Percentiles rank a stretch among this genome's conserved stretches.
Evolutionary conservation across 2,888 invertebrate species (phyloP).

Genomic region (Silvanus unidentatus): DNA sequence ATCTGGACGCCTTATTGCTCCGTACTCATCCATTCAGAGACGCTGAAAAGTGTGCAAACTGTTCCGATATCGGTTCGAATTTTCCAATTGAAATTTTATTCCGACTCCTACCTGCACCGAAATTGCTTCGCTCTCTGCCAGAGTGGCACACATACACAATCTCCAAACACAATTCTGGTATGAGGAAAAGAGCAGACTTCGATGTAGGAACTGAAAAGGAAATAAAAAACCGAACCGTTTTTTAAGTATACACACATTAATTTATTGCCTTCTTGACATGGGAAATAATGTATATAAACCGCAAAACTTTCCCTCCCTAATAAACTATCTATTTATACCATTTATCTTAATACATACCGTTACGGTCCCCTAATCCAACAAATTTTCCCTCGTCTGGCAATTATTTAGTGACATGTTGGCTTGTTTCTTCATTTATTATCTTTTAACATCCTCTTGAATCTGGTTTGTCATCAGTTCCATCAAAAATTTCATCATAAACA

Average conservation of each 20-base stretch:
- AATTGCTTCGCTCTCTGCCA: constrained; percentile 17
- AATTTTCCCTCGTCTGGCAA: constrained; percentile 22
- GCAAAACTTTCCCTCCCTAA: not conserved
- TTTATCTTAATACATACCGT: constrained; percentile 27
- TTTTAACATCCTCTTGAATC: constrained; percentile 13
- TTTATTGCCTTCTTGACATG: not conserved
- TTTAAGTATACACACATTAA: not conserved
- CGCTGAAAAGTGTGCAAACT: constrained; percentile 9
- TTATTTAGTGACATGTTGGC: constrained; percentile 30
- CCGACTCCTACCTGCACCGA: constrained; percentile 20
- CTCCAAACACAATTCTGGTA: not conserved
- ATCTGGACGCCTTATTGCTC: constrained; percentile 44
- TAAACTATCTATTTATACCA: constrained; percentile 22
- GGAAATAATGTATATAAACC: not conserved
- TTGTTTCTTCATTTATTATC: constrained; percentile 29
- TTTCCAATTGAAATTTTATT: constrained; percentile 28
- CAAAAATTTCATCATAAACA: too few relatives aligned
- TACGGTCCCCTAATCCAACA: constrained; percentile 21
- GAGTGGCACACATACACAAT: constrained; percentile 3
- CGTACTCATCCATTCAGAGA: constrained; percentile 35
- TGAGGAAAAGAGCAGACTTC: not conserved
- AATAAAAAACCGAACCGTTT: not conserved
- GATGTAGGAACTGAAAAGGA: not conserved
- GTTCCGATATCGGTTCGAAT: constrained; percentile 33
- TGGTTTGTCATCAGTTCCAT: not conserved